phyloP scores from a whole-genome alignment of 2,888 invertebrate genomes.

The Neoscelio sp. region DNA sequence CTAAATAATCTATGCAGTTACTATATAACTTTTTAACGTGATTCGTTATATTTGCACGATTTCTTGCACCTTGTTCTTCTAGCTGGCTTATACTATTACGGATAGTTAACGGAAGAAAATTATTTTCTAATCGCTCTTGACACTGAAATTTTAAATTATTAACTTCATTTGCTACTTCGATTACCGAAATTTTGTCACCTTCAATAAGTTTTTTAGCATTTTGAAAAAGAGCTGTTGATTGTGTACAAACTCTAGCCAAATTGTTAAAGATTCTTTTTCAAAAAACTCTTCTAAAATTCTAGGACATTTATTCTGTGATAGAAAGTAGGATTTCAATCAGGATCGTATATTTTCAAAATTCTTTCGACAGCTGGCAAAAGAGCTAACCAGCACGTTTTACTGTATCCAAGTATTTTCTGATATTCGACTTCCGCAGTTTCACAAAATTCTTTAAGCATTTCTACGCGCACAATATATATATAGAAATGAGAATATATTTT shows the following conservation, averaged over 20 bases:
- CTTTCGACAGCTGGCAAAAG: conserved; percentile 74
- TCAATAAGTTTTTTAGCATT: conserved; percentile 51
- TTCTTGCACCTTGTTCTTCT: conserved; percentile 9
- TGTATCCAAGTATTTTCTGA: conserved; percentile 70
- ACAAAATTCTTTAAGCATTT: conserved; percentile 76
- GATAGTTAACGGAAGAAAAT: background rate
- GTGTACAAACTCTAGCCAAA: conserved; percentile 63
- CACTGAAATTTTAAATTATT: background rate
- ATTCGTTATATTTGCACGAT: background rate
- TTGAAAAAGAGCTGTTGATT: conserved; percentile 56
- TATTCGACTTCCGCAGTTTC: conserved; percentile 73
- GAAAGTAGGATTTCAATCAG: conserved; percentile 72
- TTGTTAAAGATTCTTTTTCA: conserved; percentile 59
- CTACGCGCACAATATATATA: conserved; percentile 76
- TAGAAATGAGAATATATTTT: conserved; percentile 78
- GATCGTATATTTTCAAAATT: conserved; percentile 72
- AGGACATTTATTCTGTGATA: conserved; percentile 71
- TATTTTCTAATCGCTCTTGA: background rate
- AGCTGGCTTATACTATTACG: background rate
- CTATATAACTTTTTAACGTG: background rate
- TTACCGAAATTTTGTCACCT: conserved; percentile 40
- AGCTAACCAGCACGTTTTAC: conserved; percentile 72
- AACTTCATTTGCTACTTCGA: conserved; percentile 8
- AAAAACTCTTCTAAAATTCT: conserved; percentile 67
- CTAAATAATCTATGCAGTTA: background rate